Conservation (phyloP, 2,888 invertebrate species). For the Emmelina monodactyla region DNA sequence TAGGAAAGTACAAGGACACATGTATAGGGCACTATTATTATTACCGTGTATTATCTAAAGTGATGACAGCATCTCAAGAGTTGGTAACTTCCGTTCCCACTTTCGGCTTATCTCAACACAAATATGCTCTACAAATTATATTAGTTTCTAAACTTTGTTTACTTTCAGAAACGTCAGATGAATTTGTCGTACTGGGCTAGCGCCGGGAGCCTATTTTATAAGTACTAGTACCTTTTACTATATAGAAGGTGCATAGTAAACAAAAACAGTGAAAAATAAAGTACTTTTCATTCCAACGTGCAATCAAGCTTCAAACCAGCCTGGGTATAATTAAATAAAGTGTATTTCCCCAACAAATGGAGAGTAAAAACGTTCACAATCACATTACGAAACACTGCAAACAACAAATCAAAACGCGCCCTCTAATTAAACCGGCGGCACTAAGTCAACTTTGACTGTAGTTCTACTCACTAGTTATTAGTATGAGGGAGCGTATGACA, state of each 20-base stretch:
- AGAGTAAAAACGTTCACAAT: slow-evolving; percentile 20
- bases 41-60: too few species aligned
- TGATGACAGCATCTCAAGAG: slow-evolving; percentile 22
- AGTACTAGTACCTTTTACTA: too few species aligned
- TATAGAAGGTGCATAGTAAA: too few species aligned
- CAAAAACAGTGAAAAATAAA: neutral
- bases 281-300: neutral
- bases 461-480: slow-evolving; percentile 16
- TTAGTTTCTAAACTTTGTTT: too few species aligned
- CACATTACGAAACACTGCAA: slow-evolving; percentile 30
- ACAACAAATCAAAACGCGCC: slow-evolving; percentile 51
- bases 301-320: neutral
- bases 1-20: too few species aligned
- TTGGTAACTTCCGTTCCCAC: slow-evolving; percentile 48
- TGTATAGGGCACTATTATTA: too few species aligned
- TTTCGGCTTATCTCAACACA: slow-evolving; percentile 41
- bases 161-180: too few species aligned
- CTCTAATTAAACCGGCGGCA: slow-evolving; percentile 53
- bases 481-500: too few species aligned
- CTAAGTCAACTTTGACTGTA: slow-evolving; percentile 40
- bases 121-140: too few species aligned
- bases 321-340: neutral
- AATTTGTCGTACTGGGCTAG: too few species aligned
- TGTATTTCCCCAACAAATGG: neutral
- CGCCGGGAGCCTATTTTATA: too few species aligned